Evolutionary conservation across 2,797 vertebrate species (phyloP).

Genomic region (Cephalopachus bancanus): DNA sequence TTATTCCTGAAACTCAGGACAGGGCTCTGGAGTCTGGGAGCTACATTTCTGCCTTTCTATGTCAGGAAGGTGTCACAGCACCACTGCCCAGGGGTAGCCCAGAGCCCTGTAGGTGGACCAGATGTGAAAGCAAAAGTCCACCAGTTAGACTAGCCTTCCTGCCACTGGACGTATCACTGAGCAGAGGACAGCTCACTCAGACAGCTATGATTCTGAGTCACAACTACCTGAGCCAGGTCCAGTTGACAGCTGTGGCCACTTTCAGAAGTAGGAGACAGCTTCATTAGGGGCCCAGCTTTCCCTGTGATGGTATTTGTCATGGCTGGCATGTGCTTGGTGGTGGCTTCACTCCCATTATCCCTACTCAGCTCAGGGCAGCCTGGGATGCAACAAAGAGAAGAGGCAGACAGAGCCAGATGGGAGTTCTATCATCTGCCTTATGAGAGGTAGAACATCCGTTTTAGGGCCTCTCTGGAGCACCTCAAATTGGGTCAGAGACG

Average conservation of each 20-base stretch:
- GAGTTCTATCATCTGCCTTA: neutral
- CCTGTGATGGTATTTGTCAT: neutral
- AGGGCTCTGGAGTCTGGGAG: neutral
- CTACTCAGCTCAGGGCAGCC: neutral
- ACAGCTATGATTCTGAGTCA: neutral
- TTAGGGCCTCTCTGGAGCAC: neutral
- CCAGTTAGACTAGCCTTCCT: neutral
- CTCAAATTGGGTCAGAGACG: neutral
- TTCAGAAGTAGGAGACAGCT: neutral
- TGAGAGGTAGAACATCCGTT: neutral
- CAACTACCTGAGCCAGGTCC: neutral
- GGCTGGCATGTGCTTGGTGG: neutral
- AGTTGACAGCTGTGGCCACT: neutral
- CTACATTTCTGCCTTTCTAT: neutral
- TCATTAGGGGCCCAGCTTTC: neutral
- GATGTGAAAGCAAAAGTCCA: neutral
- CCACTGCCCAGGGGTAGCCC: too few species aligned
- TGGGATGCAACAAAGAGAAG: neutral
- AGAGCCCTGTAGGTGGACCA: rapidly evolving
- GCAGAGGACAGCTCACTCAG: too few species aligned
- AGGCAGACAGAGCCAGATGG: neutral
- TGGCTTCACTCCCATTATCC: neutral
- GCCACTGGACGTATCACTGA: neutral
- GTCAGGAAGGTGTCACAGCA: neutral
- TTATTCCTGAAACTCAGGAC: slow-evolving; percentile 28